A percentile compares a stretch with the other conserved stretches of the same genome.
phyloP scores from a whole-genome alignment of 2,113 vertebrate species.

The Eretmochelys imbricata region DNA sequence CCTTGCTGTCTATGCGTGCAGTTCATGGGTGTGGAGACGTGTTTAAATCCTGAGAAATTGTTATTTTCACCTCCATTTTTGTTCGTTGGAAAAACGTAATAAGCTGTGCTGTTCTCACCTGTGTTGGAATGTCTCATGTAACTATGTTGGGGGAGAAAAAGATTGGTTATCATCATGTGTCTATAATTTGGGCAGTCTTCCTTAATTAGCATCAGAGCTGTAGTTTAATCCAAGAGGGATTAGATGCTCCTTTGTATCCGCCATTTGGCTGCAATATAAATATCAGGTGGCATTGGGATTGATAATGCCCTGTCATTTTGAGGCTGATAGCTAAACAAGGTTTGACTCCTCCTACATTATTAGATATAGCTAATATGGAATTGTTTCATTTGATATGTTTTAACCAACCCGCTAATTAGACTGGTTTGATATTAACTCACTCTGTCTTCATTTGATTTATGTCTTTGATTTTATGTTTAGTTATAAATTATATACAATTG shows the following conservation, averaged over 20 bases:
- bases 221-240: background rate
- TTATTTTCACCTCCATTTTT: background rate
- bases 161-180: background rate
- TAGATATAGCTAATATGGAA: background rate
- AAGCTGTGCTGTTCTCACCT: background rate
- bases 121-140: background rate
- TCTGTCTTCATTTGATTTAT: background rate
- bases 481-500: background rate
- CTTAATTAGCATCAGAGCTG: background rate
- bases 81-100: background rate
- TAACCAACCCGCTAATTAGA: background rate
- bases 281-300: background rate
- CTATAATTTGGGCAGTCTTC: background rate
- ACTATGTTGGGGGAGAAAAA: background rate
- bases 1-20: background rate
- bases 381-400: background rate
- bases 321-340: background rate
- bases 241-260: background rate
- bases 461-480: background rate
- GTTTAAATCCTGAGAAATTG: background rate
- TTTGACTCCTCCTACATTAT: background rate
- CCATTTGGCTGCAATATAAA: background rate
- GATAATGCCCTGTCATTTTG: background rate
- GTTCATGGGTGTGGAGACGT: background rate
- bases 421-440: background rate